These are phyloP conservation scores for Encarsia formosa DNA, from an alignment of 2,888 invertebrate species.

Conservation along the genomic window DNA sequence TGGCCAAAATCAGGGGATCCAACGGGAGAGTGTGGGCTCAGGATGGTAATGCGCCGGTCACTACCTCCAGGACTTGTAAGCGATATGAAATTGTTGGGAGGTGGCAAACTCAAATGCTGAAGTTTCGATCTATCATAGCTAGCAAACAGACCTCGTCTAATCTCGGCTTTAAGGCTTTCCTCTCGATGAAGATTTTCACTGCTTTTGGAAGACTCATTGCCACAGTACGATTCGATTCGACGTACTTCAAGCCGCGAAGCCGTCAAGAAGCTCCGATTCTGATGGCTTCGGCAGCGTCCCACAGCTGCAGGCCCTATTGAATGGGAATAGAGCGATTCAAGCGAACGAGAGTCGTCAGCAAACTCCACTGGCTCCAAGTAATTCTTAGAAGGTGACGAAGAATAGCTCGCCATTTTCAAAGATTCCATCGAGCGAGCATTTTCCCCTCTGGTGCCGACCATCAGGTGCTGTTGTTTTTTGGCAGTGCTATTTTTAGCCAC, in stretches of 20 bases:
- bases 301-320: slow-evolving; percentile 47
- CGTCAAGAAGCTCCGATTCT: slow-evolving; percentile 62
- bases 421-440: slow-evolving; percentile 45
- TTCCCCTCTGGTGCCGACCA: slow-evolving; percentile 32
- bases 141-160: slow-evolving; percentile 65
- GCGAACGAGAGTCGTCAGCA: slow-evolving; percentile 43
- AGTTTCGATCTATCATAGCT: slow-evolving; percentile 57
- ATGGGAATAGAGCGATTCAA: slow-evolving; percentile 51
- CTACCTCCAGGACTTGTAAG: slow-evolving; percentile 54
- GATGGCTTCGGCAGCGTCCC: slow-evolving; percentile 32
- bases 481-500: slow-evolving; percentile 61
- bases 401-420: slow-evolving; percentile 38
- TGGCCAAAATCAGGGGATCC: slow-evolving; percentile 61
- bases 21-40: slow-evolving; percentile 76
- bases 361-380: slow-evolving; percentile 14
- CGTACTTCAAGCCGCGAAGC: slow-evolving; percentile 67
- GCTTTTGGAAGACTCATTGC: slow-evolving; percentile 55
- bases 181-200: slow-evolving; percentile 60
- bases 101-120: slow-evolving; percentile 68
- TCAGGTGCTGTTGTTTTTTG: slow-evolving; percentile 51
- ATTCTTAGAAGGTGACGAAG: slow-evolving; percentile 33
- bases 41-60: slow-evolving; percentile 67
- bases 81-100: slow-evolving; percentile 59
- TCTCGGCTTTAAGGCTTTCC: slow-evolving; percentile 61
- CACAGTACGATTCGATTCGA: slow-evolving; percentile 48